Evolutionary conservation across 1,140 invertebrate genomes (phyloP), one percentile per base, ranked within the genome.

Genomic region (Tetramorium parvispinum): DNA sequence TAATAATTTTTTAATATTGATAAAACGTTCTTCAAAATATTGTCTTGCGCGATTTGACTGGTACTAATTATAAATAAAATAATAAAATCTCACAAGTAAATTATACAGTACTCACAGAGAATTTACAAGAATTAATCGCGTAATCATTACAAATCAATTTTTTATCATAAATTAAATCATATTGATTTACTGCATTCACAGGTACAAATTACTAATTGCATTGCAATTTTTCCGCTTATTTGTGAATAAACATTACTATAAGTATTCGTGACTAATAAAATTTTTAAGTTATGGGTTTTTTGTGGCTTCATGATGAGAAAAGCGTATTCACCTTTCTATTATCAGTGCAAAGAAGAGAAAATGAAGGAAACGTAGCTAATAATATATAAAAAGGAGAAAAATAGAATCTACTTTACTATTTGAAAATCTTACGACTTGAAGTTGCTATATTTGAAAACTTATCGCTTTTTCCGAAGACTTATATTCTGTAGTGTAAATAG

Each of bases 401-500:
- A 73, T 82, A 49, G 55, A 71, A 40, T 32, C 40, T 43, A 70
- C 79, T 83, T 83, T 73, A 75, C n/a, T 82, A 82, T 82, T 5
- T 32, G 53, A 75, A 75, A 73, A 71, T 8, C n/a, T 73, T 73
- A 75, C n/a, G 24, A 55, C 13, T 71, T 43, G 4, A 75, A 57
- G 27, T 83, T 73, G 40, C 53, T 83, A 46, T 46, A 83, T 37
- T 61, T 83, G 68, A 83, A 2, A 82, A 82, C 21, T 32, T 82
- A 73, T 10, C 43, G 79, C 79, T 75, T 75, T 83, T 83, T 46
- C 79, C 18, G 53, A 83, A 75, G 24, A 83, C 53, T 73, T 87
- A 76, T 85, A 86, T 81, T 49, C 87, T 55, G 63, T 87, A 89
- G 86, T 89, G 87, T 85, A 85, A 89, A 73, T 89, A 79, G 65